Percentiles rank a stretch among this genome's conserved stretches.
phyloP scores from a whole-genome alignment of 2,113 vertebrate species.

The Ceyx margarethae region DNA sequence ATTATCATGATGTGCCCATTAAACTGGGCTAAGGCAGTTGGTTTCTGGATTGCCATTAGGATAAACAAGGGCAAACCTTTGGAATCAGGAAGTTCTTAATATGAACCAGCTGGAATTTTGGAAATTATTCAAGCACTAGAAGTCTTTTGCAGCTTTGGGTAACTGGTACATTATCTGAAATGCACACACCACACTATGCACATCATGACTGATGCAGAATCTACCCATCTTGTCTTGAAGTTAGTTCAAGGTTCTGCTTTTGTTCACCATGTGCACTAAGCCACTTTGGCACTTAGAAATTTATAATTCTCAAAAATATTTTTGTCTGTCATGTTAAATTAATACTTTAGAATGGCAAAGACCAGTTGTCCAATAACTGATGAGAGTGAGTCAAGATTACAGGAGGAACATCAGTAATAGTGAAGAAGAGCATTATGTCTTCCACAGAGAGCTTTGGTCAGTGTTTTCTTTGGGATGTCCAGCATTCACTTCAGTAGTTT shows the following conservation, averaged over 20 bases:
- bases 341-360: neutral
- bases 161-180: neutral
- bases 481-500: neutral
- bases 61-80: neutral
- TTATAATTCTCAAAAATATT: neutral
- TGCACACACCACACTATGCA: neutral
- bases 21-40: neutral
- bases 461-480: neutral
- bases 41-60: neutral
- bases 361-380: neutral
- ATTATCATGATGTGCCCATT: neutral
- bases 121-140: neutral
- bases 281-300: neutral
- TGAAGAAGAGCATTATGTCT: neutral
- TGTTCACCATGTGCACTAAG: neutral
- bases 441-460: neutral
- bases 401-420: neutral
- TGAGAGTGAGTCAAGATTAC: neutral
- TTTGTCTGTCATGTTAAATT: neutral
- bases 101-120: neutral
- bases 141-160: neutral
- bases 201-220: neutral
- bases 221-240: neutral
- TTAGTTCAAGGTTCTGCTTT: neutral
- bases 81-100: neutral